Conservation (phyloP, 2,113 vertebrate genomes). For the Carassius auratus region DNA sequence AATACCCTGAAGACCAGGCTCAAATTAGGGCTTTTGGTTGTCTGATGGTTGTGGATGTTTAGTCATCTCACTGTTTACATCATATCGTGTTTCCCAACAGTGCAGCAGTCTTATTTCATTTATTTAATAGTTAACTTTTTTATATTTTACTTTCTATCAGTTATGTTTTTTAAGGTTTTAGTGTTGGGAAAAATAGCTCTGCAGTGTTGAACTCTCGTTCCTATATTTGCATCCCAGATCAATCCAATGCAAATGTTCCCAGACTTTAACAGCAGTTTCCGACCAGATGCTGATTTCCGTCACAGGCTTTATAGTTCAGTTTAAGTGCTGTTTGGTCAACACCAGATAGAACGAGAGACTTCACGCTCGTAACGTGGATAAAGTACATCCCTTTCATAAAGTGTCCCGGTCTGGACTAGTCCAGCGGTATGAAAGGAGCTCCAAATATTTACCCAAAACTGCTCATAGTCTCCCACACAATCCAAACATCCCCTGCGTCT, state of each 20-base stretch:
- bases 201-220: not conserved
- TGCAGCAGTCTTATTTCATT: not conserved
- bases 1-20: not conserved
- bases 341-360: not conserved
- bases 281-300: not conserved
- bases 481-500: constrained; percentile 56
- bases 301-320: not conserved
- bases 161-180: too few relatives aligned
- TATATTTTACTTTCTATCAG: too few relatives aligned
- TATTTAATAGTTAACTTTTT: too few relatives aligned
- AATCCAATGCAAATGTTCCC: not conserved
- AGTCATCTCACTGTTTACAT: constrained; percentile 3
- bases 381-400: not conserved
- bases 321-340: too few relatives aligned
- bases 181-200: not conserved
- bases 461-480: constrained; percentile 47
- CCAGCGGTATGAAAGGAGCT: constrained; percentile 49
- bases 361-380: not conserved
- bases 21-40: not conserved
- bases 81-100: constrained; percentile 13
- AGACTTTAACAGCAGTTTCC: not conserved
- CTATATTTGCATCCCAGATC: not conserved
- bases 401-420: constrained; percentile 2
- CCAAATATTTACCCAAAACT: constrained; percentile 56
- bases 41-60: not conserved